Evolutionary conservation across 2,888 invertebrate genomes (phyloP).

Genomic region (Ptilodon capucinus): DNA sequence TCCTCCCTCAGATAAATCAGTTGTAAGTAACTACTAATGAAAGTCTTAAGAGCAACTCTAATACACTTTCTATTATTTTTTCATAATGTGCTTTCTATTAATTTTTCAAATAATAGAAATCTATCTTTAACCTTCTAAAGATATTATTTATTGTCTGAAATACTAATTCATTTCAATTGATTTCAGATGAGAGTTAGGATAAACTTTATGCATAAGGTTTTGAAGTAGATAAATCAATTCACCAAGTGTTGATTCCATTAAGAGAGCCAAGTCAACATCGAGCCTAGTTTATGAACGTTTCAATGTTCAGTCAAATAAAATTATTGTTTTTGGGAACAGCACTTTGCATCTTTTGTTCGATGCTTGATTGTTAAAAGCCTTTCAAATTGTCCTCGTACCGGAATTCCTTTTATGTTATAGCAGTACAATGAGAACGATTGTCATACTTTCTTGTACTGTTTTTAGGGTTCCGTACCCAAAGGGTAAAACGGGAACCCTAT

Average conservation of each 20-base stretch:
- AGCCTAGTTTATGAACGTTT: conserved; percentile 13
- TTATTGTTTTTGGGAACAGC: conserved; percentile 13
- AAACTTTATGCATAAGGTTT: neutral
- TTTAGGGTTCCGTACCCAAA: too few species aligned
- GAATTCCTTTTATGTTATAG: conserved; percentile 4
- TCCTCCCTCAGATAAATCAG: too few species aligned
- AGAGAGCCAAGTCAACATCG: conserved; percentile 14
- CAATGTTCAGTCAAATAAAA: conserved; percentile 21
- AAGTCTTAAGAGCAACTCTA: too few species aligned
- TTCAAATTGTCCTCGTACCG: conserved; percentile 8
- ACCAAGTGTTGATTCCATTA: conserved; percentile 18
- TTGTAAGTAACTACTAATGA: too few species aligned
- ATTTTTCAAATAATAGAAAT: too few species aligned
- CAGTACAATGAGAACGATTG: neutral
- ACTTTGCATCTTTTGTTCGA: conserved; percentile 9
- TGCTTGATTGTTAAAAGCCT: conserved; percentile 5
- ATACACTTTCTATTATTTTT: too few species aligned
- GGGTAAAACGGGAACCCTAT: too few species aligned
- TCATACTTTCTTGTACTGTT: neutral
- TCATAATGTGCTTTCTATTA: too few species aligned
- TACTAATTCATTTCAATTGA: neutral
- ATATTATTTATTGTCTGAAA: neutral
- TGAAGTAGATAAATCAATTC: conserved; percentile 3
- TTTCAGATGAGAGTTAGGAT: neutral
- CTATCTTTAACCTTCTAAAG: too few species aligned